phyloP scores from a whole-genome alignment of 1,140 invertebrate species.

The Bicyclus anynana region DNA sequence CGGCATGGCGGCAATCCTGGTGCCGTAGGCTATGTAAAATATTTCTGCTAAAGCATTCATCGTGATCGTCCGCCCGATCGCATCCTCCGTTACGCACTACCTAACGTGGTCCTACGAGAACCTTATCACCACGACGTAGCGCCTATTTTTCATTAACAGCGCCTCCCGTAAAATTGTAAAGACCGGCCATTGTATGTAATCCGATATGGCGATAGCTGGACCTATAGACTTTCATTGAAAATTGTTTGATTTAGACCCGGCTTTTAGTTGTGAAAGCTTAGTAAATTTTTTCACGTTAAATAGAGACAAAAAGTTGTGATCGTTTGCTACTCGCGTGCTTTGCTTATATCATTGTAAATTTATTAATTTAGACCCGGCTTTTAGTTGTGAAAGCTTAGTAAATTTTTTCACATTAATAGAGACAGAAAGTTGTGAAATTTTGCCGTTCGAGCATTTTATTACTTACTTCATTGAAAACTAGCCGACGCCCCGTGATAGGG shows the following conservation, averaged over 20 bases:
- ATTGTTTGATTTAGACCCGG: slow-evolving; percentile 57
- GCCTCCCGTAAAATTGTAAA: slow-evolving; percentile 39
- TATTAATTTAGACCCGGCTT: slow-evolving; percentile 51
- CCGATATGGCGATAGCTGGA: slow-evolving; percentile 60
- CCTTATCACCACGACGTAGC: slow-evolving; percentile 37
- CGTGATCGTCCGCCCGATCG: slow-evolving; percentile 67
- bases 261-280: slow-evolving; percentile 18
- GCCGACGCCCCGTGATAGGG: too few species aligned
- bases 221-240: slow-evolving; percentile 51
- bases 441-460: slow-evolving; percentile 13
- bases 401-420: slow-evolving; percentile 10
- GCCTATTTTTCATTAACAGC: slow-evolving; percentile 27
- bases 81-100: slow-evolving; percentile 52
- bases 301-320: slow-evolving; percentile 2
- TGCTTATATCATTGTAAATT: slow-evolving; percentile 51
- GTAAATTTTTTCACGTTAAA: slow-evolving; percentile 14
- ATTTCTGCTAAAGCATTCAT: slow-evolving; percentile 76
- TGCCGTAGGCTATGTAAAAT: slow-evolving; percentile 73
- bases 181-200: slow-evolving; percentile 63
- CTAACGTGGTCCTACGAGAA: slow-evolving; percentile 36
- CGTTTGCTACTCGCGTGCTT: background rate
- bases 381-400: slow-evolving; percentile 17
- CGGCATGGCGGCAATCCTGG: slow-evolving; percentile 51
- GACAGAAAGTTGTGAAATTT: background rate
- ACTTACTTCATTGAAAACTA: too few species aligned